These are phyloP conservation scores for Anoplolepis gracilipes DNA, from an alignment of 1,140 invertebrate genomes.

Conservation along the genomic window DNA sequence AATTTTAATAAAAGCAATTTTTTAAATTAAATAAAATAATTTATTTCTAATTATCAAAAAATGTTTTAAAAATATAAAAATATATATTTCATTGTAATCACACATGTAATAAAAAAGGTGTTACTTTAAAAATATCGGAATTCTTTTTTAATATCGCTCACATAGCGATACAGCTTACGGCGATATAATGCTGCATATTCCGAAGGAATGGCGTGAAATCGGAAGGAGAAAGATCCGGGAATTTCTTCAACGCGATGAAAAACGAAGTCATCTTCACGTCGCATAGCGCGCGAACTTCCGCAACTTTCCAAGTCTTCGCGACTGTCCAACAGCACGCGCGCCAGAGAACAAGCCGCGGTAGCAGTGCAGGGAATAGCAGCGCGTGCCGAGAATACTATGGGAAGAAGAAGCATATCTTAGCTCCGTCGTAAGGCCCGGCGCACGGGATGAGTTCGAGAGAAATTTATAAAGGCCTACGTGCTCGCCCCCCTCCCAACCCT, in stretches of 20 bases:
- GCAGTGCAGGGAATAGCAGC: constrained; percentile 65
- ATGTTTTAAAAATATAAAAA: background rate
- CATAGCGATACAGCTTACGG: background rate
- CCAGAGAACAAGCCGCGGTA: constrained; percentile 30
- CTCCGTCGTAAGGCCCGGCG: constrained; percentile 38
- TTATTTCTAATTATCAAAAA: background rate
- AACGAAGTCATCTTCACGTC: constrained; percentile 30
- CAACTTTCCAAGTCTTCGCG: constrained; percentile 52
- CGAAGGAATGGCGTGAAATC: background rate
- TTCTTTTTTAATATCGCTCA: background rate
- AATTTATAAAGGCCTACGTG: constrained; percentile 85
- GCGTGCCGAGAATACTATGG: constrained; percentile 80
- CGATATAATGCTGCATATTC: background rate
- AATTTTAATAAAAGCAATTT: background rate
- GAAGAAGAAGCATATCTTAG: constrained; percentile 74
- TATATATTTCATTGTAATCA: background rate
- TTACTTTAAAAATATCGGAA: background rate
- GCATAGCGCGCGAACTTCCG: constrained; percentile 34
- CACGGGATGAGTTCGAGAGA: constrained; percentile 72
- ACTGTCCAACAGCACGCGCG: constrained; percentile 52
- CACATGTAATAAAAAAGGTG: background rate
- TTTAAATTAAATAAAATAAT: background rate
- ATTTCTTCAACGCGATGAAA: constrained; percentile 4
- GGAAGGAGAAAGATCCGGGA: background rate
- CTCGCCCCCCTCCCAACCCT: constrained; percentile 66